Evolutionary conservation across 2,888 invertebrate species (phyloP).

Genomic region (Antitype chi): DNA sequence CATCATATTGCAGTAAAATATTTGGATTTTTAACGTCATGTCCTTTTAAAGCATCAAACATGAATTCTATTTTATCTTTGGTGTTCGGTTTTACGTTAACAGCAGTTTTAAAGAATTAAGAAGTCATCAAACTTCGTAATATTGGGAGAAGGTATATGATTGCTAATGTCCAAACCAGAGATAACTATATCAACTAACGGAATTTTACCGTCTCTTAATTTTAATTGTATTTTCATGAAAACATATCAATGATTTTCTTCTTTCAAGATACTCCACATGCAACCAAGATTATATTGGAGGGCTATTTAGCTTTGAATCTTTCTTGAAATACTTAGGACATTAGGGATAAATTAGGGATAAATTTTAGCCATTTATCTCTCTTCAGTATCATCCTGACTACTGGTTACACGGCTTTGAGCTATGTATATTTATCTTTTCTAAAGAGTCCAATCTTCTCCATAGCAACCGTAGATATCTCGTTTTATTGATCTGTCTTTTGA

Average conservation of each 20-base stretch:
- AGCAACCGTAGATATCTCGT: conserved; percentile 2
- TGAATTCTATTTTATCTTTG: not conserved
- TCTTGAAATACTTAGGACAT: no score
- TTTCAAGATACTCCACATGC: not conserved
- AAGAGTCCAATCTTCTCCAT: not conserved
- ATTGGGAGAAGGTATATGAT: not conserved
- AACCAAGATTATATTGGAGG: not conserved
- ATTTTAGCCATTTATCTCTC: conserved; percentile 1
- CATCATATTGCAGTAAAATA: conserved; percentile 26
- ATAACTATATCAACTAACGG: not conserved
- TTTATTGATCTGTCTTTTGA: conserved; percentile 26
- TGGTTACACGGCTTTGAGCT: not conserved
- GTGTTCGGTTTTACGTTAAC: not conserved
- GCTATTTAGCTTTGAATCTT: not conserved
- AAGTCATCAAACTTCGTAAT: not conserved
- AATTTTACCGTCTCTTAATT: conserved; percentile 18
- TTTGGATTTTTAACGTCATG: conserved; percentile 9
- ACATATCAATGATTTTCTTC: conserved; percentile 16
- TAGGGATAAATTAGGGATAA: not conserved
- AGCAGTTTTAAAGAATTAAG: not conserved
- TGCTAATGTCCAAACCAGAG: not conserved
- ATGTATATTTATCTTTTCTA: not conserved
- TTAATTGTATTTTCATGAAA: conserved; percentile 24
- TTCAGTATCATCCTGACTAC: not conserved
- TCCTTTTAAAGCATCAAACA: conserved; percentile 10